Base-by-base conservation (phyloP, 1,140 invertebrate genomes). In the Drusus annulatus region DNA sequence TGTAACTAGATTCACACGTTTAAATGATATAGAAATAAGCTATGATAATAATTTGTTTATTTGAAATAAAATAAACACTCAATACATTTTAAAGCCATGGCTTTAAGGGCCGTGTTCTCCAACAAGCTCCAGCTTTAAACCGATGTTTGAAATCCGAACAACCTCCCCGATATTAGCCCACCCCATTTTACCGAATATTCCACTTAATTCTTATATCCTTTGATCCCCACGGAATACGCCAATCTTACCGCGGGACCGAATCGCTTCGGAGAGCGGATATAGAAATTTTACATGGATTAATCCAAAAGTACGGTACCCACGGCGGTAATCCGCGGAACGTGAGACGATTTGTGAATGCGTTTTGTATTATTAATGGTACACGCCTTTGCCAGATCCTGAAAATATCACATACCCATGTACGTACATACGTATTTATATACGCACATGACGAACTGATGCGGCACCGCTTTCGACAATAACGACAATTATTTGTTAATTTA, bases 201-300 rank as follows among this genome's bases (percentile, higher is more conserved):
- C 50, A 50, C 50, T 71, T 52, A 71, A 71, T 71, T 71, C 68
- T 23, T 52, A 71, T 71, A 71, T 52, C 50, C 45, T 13, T 51
- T 51, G 15, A 17, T 51, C 45, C 21, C 45, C 1, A n/a, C n/a
- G 45, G 45, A 31, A 65, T 65, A n/a, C 68, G 68, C 45, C 68
- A 71, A 71, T 52, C 68, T 52, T 71, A 19, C 19, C 45, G 45
- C 68, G 17, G 68, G 45, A 52, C 17, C 17, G 25, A 8, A 17
- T 23, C 45, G 19, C 31, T 28, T 19, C 10, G 36, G 36, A 45
- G 10, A 2, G n/a, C 54, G n/a, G 54, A 21, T 56, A 56, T 56
- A 21, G n/a, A 19, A 56, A 56, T 6, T 56, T 56, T 56, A 56
- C 54, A 56, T 56, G n/a, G 21, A 17, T 56, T 45, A 17, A 21